phyloP scores from a whole-genome alignment of 2,113 vertebrate species.

The Sphyrna mokarran region DNA sequence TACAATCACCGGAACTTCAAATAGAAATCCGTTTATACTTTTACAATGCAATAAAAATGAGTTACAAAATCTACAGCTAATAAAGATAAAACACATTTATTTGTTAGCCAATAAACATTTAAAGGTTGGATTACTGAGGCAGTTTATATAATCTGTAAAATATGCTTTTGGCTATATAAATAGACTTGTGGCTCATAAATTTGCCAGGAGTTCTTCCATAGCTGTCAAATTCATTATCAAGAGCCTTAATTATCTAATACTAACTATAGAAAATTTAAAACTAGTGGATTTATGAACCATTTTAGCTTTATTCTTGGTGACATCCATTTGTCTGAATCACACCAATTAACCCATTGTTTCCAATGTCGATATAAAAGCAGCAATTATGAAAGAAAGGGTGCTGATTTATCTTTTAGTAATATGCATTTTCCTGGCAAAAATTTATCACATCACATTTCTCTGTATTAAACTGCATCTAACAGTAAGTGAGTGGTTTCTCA shows the following conservation, averaged over 20 bases:
- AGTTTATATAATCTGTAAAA: conserved; percentile 25
- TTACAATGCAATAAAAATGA: conserved; percentile 28
- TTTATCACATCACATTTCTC: background rate
- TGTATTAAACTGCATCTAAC: background rate
- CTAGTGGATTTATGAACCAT: background rate
- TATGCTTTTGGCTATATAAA: background rate
- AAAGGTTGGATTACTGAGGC: background rate
- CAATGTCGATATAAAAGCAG: background rate
- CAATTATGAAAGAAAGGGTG: background rate
- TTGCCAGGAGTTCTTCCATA: background rate
- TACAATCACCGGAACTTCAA: background rate
- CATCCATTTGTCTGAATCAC: background rate
- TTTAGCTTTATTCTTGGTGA: background rate
- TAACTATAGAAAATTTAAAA: background rate
- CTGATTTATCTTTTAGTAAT: background rate
- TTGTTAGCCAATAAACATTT: conserved; percentile 31
- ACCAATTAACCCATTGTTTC: background rate
- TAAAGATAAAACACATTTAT: conserved; percentile 30
- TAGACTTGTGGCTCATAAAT: background rate
- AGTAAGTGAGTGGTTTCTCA: background rate
- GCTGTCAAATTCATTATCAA: conserved; percentile 25
- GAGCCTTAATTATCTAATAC: background rate
- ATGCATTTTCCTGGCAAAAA: background rate
- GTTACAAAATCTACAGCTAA: conserved; percentile 26
- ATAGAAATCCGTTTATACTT: background rate